Conservation (phyloP, 2,888 invertebrate genomes). For the Drosophila colorata region DNA sequence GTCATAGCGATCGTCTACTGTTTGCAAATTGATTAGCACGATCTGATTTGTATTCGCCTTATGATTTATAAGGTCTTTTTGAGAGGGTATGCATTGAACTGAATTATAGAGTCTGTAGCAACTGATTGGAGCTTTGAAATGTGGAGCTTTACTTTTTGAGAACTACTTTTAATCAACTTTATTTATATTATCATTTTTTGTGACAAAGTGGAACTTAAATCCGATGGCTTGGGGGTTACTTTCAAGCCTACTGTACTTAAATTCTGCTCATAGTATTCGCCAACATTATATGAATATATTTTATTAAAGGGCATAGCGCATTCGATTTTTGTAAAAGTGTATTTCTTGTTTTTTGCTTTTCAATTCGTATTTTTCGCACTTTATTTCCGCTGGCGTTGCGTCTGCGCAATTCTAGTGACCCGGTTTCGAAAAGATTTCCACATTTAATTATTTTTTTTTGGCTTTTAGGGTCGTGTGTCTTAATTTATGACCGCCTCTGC, state of each 20-base stretch:
- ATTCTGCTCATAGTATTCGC: no score
- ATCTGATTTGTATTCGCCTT: conserved; percentile 16
- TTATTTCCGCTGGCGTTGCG: conserved; percentile 39
- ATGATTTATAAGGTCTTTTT: not conserved
- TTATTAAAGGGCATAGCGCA: no score
- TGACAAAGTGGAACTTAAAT: no score
- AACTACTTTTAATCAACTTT: no score
- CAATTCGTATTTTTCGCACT: conserved; percentile 6
- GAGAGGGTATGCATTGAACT: not conserved
- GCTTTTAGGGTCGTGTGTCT: conserved; percentile 15
- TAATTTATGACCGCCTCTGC: conserved; percentile 51
- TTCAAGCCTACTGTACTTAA: no score
- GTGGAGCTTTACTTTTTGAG: no score
- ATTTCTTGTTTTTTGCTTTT: not conserved
- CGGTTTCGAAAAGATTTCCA: conserved; percentile 55
- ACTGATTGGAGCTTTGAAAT: no score
- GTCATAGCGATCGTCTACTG: conserved; percentile 50
- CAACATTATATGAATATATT: no score
- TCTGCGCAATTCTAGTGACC: conserved; percentile 74
- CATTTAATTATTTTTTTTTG: conserved; percentile 42
- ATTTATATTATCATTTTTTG: no score
- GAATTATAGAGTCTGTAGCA: not conserved
- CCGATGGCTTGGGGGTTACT: no score
- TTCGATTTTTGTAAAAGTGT: not conserved
- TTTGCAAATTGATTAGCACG: conserved; percentile 42